phyloP scores from a whole-genome alignment of 2,888 invertebrate species.

The Drosophila formosana region DNA sequence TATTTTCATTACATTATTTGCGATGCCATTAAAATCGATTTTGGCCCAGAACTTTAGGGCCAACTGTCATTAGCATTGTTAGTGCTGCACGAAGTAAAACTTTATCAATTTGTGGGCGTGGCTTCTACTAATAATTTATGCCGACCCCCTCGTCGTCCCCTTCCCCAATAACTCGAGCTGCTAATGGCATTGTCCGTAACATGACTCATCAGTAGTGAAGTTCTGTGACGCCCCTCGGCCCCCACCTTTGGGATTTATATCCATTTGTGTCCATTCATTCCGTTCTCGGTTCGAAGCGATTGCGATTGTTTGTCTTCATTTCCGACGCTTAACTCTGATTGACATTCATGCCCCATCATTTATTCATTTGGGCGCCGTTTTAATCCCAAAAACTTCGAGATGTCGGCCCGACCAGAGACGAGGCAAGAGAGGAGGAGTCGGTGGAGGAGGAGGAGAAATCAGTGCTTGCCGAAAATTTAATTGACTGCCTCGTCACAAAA shows the following conservation, averaged over 20 bases:
- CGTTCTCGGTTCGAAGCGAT: slow-evolving; percentile 38
- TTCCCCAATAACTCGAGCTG: neutral
- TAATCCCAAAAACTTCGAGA: slow-evolving; percentile 48
- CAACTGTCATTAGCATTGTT: slow-evolving; percentile 80
- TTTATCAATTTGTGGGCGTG: slow-evolving; percentile 81
- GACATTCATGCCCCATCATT: slow-evolving; percentile 80
- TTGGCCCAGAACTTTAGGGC: slow-evolving; percentile 60
- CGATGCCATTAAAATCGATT: slow-evolving; percentile 78
- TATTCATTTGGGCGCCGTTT: slow-evolving; percentile 70
- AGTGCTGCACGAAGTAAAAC: slow-evolving; percentile 56
- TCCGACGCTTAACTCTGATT: slow-evolving; percentile 75
- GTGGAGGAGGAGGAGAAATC: slow-evolving; percentile 4
- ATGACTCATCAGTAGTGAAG: slow-evolving; percentile 62
- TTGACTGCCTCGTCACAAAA: slow-evolving; percentile 57
- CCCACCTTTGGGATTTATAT: slow-evolving; percentile 41
- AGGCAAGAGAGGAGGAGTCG: neutral
- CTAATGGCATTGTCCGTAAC: slow-evolving; percentile 52
- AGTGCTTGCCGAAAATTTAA: slow-evolving; percentile 49
- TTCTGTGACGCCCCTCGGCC: slow-evolving; percentile 24
- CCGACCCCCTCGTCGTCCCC: slow-evolving; percentile 44
- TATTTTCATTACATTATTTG: slow-evolving; percentile 75
- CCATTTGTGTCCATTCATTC: slow-evolving; percentile 52
- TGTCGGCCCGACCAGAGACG: neutral
- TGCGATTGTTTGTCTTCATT: slow-evolving; percentile 78
- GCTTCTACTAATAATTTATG: slow-evolving; percentile 71